A percentile compares a stretch with the other conserved stretches of the same genome.
Conservation (phyloP, 2,113 vertebrate species). For the Macaca mulatta region DNA sequence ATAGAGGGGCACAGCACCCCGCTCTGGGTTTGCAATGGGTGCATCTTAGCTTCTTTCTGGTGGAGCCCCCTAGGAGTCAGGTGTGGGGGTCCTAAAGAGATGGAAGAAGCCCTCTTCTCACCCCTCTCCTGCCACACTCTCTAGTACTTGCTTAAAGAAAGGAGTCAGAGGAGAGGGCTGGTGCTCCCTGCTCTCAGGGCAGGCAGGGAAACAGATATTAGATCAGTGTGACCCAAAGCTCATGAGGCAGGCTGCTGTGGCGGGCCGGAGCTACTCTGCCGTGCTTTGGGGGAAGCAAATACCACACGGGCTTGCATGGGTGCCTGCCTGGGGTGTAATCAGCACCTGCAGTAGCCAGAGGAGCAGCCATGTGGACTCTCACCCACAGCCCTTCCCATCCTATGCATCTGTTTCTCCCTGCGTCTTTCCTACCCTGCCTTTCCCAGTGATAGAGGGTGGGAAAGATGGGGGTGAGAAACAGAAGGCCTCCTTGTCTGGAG, state of each 20-base stretch:
- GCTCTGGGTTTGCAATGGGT: not conserved
- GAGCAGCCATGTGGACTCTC: not conserved
- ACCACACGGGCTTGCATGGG: not conserved
- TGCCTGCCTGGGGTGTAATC: not conserved
- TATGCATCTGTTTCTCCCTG: not conserved
- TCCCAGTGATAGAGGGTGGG: not conserved
- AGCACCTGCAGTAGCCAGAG: not conserved
- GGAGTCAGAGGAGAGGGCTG: not conserved
- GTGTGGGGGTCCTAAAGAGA: not conserved
- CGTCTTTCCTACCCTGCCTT: not conserved
- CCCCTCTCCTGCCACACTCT: not conserved
- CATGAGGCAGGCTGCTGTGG: not conserved
- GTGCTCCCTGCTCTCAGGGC: not conserved
- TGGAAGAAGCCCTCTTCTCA: not conserved
- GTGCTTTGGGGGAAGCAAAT: not conserved
- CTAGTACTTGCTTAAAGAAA: not conserved
- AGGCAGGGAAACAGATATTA: not conserved
- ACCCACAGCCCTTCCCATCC: not conserved
- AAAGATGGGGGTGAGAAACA: not conserved
- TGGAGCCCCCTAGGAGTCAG: not conserved
- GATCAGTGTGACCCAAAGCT: not conserved
- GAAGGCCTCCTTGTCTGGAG: not conserved
- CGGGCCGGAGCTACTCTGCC: not conserved
- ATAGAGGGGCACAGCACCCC: not conserved
- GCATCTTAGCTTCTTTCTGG: not conserved